phyloP scores from a whole-genome alignment of 1,140 invertebrate genomes.

The Hycleus cichorii region DNA sequence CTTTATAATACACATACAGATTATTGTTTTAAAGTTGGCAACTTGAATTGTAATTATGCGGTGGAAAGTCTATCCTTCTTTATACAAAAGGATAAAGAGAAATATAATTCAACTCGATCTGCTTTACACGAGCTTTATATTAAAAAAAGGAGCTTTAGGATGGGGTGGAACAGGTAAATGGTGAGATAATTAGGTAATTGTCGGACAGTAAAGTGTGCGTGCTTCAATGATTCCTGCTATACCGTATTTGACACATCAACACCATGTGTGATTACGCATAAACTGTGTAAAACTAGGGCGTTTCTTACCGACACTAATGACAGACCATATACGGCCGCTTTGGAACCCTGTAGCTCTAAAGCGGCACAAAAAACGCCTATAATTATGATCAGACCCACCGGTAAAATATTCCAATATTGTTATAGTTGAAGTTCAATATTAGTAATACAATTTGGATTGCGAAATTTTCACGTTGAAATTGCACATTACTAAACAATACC shows the following conservation, averaged over 20 bases:
- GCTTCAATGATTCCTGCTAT: conserved; percentile 14
- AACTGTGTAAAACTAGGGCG: conserved; percentile 27
- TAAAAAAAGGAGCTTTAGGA: too few species aligned
- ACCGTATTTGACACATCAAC: conserved; percentile 28
- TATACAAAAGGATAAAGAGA: too few species aligned
- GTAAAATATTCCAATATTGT: neutral
- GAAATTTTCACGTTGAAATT: too few species aligned
- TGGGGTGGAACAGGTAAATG: neutral
- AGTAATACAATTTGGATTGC: too few species aligned
- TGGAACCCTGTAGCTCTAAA: conserved; percentile 2
- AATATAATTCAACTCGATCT: too few species aligned
- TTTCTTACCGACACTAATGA: conserved; percentile 27
- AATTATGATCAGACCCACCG: neutral
- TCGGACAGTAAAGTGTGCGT: conserved; percentile 13
- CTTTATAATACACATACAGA: too few species aligned
- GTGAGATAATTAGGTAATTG: conserved; percentile 16
- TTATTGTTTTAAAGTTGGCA: too few species aligned
- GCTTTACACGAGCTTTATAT: too few species aligned
- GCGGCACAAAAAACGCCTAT: conserved; percentile 1
- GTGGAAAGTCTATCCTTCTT: too few species aligned
- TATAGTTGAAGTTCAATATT: too few species aligned
- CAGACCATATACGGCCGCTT: conserved; percentile 17
- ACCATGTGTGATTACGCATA: conserved; percentile 27
- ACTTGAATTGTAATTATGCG: too few species aligned
- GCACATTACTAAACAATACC: too few species aligned